Conservation (phyloP, 2,888 invertebrate genomes). For the Phytoseiulus persimilis region DNA sequence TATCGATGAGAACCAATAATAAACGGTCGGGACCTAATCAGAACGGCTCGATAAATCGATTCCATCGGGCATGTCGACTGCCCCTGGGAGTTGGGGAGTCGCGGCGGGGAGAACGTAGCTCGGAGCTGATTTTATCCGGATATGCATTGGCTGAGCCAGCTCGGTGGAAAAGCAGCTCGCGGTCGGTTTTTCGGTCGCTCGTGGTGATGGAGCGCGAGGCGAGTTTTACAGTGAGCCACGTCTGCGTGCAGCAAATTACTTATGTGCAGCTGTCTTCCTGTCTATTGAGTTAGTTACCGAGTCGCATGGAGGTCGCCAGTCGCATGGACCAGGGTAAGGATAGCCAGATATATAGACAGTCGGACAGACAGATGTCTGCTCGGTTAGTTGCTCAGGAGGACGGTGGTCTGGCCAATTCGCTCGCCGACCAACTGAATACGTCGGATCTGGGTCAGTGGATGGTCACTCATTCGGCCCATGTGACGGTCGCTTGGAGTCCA, state of each 20-base stretch:
- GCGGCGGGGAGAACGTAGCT: no score
- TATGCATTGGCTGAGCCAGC: no score
- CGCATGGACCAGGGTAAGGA: neutral
- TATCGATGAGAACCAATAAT: neutral
- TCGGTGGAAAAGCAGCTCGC: no score
- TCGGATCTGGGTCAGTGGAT: neutral
- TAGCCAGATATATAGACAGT: neutral
- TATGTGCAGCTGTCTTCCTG: neutral
- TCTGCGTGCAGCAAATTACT: neutral
- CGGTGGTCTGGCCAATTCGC: neutral
- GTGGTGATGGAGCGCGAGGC: neutral
- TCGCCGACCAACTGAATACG: neutral
- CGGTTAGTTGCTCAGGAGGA: neutral
- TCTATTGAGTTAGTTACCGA: neutral
- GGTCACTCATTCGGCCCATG: neutral
- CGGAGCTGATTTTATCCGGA: no score
- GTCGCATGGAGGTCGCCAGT: neutral
- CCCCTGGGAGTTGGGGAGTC: no score
- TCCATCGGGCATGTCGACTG: neutral
- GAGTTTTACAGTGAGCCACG: neutral
- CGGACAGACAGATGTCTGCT: neutral
- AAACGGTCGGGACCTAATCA: neutral
- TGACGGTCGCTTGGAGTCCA: neutral
- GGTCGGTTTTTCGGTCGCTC: no score
- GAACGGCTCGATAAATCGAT: neutral